These are phyloP conservation scores for Gymnothorax reevesii DNA, from an alignment of 2,797 vertebrate genomes.

Conservation along the genomic window DNA sequence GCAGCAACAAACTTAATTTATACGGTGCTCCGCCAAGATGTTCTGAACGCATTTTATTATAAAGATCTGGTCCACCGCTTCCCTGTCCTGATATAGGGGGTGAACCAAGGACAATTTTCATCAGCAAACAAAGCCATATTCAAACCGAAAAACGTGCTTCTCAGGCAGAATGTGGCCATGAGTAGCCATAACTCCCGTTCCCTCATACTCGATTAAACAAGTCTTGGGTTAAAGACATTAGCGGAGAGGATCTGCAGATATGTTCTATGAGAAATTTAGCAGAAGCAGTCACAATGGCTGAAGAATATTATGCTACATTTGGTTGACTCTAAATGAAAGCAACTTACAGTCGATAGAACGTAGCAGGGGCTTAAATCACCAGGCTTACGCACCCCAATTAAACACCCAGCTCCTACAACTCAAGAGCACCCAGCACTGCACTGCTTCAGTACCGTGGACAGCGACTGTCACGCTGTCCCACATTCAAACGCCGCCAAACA, in stretches of 20 bases:
- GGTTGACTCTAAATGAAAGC: too few relatives aligned
- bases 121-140: not conserved
- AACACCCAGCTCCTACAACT: too few relatives aligned
- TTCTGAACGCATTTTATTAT: too few relatives aligned
- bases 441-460: constrained; percentile 43
- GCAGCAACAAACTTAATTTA: too few relatives aligned
- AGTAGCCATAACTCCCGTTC: not conserved
- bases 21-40: too few relatives aligned
- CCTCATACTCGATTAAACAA: not conserved
- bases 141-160: not conserved
- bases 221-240: not conserved
- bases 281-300: not conserved
- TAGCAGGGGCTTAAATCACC: too few relatives aligned
- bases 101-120: not conserved
- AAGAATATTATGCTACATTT: too few relatives aligned
- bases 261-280: not conserved
- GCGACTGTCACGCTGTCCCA: not conserved
- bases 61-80: too few relatives aligned
- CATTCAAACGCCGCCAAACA: not conserved
- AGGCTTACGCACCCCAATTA: too few relatives aligned
- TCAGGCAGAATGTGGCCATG: not conserved
- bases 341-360: too few relatives aligned
- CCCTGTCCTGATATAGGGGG: too few relatives aligned
- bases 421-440: too few relatives aligned
- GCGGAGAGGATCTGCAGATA: not conserved